Evolutionary conservation across 1,140 invertebrate genomes (phyloP).

Genomic region (Penaeus chinensis): DNA sequence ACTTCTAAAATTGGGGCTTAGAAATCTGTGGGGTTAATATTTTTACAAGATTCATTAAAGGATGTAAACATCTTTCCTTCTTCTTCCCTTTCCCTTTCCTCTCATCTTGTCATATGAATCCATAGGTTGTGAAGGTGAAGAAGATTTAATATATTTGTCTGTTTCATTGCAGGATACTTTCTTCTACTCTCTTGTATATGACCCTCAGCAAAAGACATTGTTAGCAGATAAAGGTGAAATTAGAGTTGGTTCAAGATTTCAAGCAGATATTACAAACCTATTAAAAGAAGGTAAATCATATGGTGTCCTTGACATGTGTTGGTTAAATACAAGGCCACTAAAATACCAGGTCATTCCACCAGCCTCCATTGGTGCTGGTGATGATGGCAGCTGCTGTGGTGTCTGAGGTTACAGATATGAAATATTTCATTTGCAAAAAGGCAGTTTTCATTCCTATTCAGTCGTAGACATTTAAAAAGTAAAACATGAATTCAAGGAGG

Average conservation of each 20-base stretch:
- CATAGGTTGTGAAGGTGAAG: background rate
- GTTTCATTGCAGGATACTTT: slow-evolving; percentile 86
- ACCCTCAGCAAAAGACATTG: slow-evolving; percentile 97
- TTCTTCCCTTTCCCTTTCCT: background rate
- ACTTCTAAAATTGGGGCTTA: too few relatives aligned
- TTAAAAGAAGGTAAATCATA: slow-evolving; percentile 60
- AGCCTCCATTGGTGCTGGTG: too few relatives aligned
- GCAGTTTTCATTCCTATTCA: too few relatives aligned
- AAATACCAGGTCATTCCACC: too few relatives aligned
- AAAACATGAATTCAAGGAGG: too few relatives aligned
- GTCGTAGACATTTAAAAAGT: too few relatives aligned
- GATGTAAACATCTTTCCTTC: background rate
- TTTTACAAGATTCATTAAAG: too few relatives aligned
- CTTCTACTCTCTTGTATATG: slow-evolving; percentile 99
- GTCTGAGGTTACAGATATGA: too few relatives aligned
- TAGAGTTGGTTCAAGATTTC: slow-evolving; percentile 93
- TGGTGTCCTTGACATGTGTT: background rate
- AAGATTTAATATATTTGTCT: slow-evolving; percentile 64
- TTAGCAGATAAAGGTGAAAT: slow-evolving; percentile 98
- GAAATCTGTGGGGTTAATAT: too few relatives aligned
- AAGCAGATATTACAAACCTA: slow-evolving; percentile 80
- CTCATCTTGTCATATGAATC: background rate
- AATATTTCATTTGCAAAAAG: too few relatives aligned
- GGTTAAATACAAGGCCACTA: background rate
- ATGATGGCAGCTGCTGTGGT: too few relatives aligned